These are phyloP conservation scores for Homarus americanus DNA, from an alignment of 1,140 invertebrate genomes.

Conservation along the genomic window DNA sequence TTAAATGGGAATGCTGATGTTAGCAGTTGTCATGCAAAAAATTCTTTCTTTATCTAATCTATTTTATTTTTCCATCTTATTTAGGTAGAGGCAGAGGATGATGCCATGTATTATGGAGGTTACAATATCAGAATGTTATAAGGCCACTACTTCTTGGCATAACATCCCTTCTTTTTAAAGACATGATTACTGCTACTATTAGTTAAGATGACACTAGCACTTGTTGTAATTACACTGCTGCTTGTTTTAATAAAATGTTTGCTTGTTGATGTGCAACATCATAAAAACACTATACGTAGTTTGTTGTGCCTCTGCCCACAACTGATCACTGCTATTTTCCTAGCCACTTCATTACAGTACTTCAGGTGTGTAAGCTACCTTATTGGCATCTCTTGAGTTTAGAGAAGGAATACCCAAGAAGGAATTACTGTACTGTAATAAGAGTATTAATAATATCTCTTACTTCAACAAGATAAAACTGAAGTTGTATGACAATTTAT, in stretches of 20 bases:
- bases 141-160: background rate
- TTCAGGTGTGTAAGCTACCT: background rate
- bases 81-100: constrained; percentile 71
- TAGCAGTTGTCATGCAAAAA: background rate
- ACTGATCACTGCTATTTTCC: background rate
- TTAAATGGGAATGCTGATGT: too few relatives aligned
- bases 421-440: background rate
- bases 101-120: constrained; percentile 73
- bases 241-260: background rate
- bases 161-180: background rate
- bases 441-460: background rate
- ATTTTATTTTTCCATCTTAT: constrained; percentile 19
- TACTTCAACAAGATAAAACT: background rate
- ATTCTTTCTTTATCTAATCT: background rate
- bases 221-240: background rate
- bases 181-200: background rate
- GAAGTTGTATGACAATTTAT: background rate
- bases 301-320: background rate
- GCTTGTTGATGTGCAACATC: background rate
- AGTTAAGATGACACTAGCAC: background rate
- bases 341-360: background rate
- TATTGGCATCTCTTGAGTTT: background rate
- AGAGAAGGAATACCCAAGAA: background rate
- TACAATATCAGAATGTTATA: constrained; percentile 70
- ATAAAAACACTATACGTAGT: background rate